phyloP scores from a whole-genome alignment of 1,140 invertebrate species.

The Caenorhabditis brenneri region DNA sequence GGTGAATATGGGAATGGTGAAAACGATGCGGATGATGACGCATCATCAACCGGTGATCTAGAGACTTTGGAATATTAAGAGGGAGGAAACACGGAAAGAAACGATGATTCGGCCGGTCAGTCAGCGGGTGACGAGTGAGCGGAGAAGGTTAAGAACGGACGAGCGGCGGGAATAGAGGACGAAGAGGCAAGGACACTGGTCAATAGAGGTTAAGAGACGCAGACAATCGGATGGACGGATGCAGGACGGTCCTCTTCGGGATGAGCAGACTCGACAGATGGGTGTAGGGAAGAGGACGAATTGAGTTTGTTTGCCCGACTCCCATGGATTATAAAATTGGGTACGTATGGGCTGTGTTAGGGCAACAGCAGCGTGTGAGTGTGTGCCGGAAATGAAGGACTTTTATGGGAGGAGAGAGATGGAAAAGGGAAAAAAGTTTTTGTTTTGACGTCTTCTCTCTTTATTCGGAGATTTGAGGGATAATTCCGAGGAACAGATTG shows the following conservation, averaged over 20 bases:
- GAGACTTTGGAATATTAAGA: constrained; percentile 5
- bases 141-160: constrained; percentile 24
- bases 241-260: constrained; percentile 28
- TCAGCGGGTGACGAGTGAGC: background rate
- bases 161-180: constrained; percentile 38
- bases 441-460: constrained; percentile 26
- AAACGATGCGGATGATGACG: constrained; percentile 24
- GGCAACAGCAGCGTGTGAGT: constrained; percentile 30
- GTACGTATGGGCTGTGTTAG: constrained; percentile 30
- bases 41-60: constrained; percentile 14
- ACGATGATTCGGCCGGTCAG: constrained; percentile 28
- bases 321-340: constrained; percentile 43
- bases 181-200: constrained; percentile 41
- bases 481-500: background rate
- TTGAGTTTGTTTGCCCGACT: constrained; percentile 43
- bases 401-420: background rate
- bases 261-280: constrained; percentile 33
- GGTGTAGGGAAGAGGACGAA: background rate
- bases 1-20: constrained; percentile 19
- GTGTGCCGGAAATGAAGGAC: constrained; percentile 42
- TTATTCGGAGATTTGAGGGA: constrained; percentile 39
- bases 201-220: constrained; percentile 28
- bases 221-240: constrained; percentile 10
- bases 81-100: background rate
- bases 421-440: constrained; percentile 7